These are phyloP conservation scores for Argyrosomus regius DNA, from an alignment of 2,797 vertebrate species.

Conservation along the genomic window DNA sequence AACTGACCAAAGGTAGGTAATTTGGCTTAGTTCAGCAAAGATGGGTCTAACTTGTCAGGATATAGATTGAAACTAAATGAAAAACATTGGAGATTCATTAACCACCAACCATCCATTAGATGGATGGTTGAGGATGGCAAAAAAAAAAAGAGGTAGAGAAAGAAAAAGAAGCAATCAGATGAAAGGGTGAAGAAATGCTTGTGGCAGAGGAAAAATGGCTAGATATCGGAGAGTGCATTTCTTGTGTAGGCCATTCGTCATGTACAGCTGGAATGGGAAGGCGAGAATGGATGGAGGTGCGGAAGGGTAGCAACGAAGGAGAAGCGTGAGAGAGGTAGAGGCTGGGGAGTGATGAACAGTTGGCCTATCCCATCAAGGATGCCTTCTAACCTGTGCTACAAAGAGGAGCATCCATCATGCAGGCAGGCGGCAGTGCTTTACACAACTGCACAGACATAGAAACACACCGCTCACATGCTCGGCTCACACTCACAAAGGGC, in stretches of 20 bases:
- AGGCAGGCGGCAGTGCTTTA: constrained; percentile 58
- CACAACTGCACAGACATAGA: constrained; percentile 60
- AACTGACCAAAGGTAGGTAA: constrained; percentile 45
- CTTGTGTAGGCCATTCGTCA: constrained; percentile 75
- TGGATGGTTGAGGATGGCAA: constrained; percentile 53
- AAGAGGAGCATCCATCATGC: constrained; percentile 80
- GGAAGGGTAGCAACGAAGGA: constrained; percentile 28
- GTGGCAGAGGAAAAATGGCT: constrained; percentile 59
- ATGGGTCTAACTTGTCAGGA: constrained; percentile 45
- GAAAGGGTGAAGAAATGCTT: constrained; percentile 67
- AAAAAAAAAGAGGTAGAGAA: constrained; percentile 54
- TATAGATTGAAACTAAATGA: constrained; percentile 69
- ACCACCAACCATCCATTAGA: constrained; percentile 50
- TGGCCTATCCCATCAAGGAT: constrained; percentile 82
- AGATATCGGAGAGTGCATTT: constrained; percentile 65
- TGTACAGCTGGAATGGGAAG: constrained; percentile 58
- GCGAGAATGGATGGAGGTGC: constrained; percentile 56
- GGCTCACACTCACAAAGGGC: constrained; percentile 50
- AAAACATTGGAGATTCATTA: constrained; percentile 75
- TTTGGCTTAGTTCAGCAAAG: constrained; percentile 71
- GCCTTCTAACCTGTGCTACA: constrained; percentile 84
- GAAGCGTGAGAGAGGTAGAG: constrained; percentile 34
- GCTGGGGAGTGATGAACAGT: constrained; percentile 79
- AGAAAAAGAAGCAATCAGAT: constrained; percentile 71
- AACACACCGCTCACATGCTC: constrained; percentile 54